Evolutionary conservation across 2,797 vertebrate species (phyloP).

Genomic region (Myotis pilosus): DNA sequence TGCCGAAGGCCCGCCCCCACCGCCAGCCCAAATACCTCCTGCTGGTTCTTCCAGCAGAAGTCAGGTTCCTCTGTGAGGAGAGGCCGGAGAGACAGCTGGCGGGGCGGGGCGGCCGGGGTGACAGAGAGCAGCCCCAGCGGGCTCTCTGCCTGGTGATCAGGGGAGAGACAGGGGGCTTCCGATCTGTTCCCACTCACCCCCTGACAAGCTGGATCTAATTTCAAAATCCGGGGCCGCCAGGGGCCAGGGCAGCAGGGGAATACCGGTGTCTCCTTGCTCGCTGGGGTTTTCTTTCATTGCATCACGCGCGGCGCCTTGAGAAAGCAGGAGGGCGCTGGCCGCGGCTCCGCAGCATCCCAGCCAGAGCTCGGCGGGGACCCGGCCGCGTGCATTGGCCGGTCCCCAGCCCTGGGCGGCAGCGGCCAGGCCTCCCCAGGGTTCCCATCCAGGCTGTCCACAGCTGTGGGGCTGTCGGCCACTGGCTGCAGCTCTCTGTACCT

Average conservation of each 20-base stretch:
- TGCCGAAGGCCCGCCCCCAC: not conserved
- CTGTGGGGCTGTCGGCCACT: not conserved
- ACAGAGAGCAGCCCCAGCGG: not conserved
- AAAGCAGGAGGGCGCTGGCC: too few species aligned
- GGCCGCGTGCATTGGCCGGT: accelerated
- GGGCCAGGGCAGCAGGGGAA: not conserved
- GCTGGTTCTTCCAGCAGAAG: not conserved
- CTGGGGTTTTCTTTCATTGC: not conserved
- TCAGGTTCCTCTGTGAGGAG: not conserved
- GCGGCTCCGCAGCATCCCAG: not conserved
- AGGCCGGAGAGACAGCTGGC: not conserved
- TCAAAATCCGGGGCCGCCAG: not conserved
- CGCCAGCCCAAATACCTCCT: not conserved
- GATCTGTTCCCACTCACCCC: not conserved
- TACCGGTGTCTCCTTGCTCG: not conserved
- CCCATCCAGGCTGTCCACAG: not conserved
- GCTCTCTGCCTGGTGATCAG: not conserved
- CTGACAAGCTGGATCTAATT: not conserved
- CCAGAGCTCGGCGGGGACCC: not conserved
- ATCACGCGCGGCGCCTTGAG: not conserved
- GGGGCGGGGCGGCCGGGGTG: not conserved
- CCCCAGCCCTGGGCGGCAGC: not conserved
- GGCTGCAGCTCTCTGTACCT: not conserved
- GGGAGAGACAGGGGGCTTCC: not conserved
- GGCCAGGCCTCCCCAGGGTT: not conserved